Percentiles rank a stretch among this genome's conserved stretches.
These are phyloP conservation scores for Xenopus laevis DNA, from an alignment of 2,113 vertebrate genomes.

Conservation along the genomic window DNA sequence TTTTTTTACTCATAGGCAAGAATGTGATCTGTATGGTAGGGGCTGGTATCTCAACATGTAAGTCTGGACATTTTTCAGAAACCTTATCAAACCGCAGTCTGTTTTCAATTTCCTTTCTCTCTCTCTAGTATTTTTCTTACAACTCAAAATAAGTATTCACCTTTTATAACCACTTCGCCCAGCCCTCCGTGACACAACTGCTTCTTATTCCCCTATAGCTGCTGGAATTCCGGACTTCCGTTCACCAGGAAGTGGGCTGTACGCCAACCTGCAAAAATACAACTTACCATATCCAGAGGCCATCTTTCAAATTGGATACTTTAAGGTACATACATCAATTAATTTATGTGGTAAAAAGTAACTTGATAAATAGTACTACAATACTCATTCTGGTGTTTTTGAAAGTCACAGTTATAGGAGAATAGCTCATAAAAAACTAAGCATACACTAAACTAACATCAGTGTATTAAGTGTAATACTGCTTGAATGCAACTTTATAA, in stretches of 20 bases:
- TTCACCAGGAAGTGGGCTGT: slow-evolving; percentile 82
- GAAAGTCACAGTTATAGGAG: too few species aligned
- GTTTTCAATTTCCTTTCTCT: too few species aligned
- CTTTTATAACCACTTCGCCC: too few species aligned
- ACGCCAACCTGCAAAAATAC: slow-evolving; percentile 85
- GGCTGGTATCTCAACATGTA: slow-evolving; percentile 85
- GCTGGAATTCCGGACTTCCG: slow-evolving; percentile 92
- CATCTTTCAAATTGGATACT: slow-evolving; percentile 87
- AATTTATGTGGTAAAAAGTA: neutral
- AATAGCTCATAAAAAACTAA: too few species aligned
- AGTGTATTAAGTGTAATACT: neutral
- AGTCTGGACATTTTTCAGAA: slow-evolving; percentile 45
- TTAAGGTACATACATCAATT: slow-evolving; percentile 68
- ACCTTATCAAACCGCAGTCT: too few species aligned
- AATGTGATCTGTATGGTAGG: slow-evolving; percentile 88
- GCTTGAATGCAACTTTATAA: too few species aligned
- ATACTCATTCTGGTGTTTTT: too few species aligned
- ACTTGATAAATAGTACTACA: too few species aligned
- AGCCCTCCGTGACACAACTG: too few species aligned
- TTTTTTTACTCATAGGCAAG: slow-evolving; percentile 65
- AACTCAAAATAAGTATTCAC: too few species aligned
- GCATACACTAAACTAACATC: too few species aligned
- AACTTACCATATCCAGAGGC: slow-evolving; percentile 85
- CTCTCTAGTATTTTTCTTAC: too few species aligned
- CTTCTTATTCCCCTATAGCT: slow-evolving; percentile 55